phyloP scores from a whole-genome alignment of 2,888 invertebrate genomes.

The Cheilosia vernalis region DNA sequence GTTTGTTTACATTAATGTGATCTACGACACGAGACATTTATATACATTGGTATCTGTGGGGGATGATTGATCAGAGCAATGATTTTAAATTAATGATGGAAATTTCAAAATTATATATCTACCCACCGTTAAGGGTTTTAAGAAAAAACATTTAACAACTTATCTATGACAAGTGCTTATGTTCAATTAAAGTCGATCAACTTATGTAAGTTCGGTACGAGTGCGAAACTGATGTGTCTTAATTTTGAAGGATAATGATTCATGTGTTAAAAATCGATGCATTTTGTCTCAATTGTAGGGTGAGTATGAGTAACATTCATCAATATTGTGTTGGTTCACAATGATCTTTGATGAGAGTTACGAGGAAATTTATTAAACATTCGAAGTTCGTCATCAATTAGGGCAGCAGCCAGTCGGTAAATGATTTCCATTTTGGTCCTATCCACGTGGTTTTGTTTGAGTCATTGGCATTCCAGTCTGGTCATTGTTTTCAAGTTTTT shows the following conservation, averaged over 20 bases:
- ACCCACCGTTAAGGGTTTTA: slow-evolving; percentile 15
- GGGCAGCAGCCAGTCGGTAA: not conserved
- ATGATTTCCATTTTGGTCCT: no score
- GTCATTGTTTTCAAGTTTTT: no score
- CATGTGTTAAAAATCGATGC: not conserved
- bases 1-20: slow-evolving; percentile 55
- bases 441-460: not conserved
- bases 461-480: not conserved
- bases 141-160: slow-evolving; percentile 41
- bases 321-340: not conserved
- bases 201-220: slow-evolving; percentile 42
- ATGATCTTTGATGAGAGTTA: not conserved
- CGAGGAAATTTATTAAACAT: not conserved
- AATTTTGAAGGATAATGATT: slow-evolving; percentile 24
- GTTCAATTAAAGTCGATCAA: slow-evolving; percentile 63
- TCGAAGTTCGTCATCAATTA: slow-evolving; percentile 1
- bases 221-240: no score
- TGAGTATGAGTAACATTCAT: slow-evolving; percentile 5
- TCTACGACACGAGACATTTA: not conserved
- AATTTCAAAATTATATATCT: slow-evolving; percentile 38
- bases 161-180: slow-evolving; percentile 61
- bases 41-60: slow-evolving; percentile 8
- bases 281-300: not conserved
- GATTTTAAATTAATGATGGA: slow-evolving; percentile 58
- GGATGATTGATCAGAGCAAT: slow-evolving; percentile 60